Conservation (phyloP, 2,113 vertebrate species). For the Papio anubis region DNA sequence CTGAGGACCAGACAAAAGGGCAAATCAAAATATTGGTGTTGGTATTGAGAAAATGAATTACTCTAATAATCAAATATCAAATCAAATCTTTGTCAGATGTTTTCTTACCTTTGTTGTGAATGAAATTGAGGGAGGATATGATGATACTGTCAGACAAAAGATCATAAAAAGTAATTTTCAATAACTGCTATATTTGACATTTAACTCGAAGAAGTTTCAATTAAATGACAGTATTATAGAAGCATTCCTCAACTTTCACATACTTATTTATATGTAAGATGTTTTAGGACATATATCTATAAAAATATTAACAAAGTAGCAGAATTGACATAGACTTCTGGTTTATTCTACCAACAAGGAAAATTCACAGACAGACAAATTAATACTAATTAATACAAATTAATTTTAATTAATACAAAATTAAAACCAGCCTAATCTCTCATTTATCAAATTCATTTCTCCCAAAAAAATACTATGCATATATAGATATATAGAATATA, state of each 20-base stretch:
- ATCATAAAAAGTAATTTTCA: conserved; percentile 14
- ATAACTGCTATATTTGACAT: neutral
- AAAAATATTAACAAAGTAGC: neutral
- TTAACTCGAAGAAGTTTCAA: neutral
- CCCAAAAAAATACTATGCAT: neutral
- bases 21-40: neutral
- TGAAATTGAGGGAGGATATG: neutral
- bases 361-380: neutral
- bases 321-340: neutral
- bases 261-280: neutral
- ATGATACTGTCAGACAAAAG: neutral
- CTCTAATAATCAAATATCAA: neutral
- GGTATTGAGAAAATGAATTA: neutral
- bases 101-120: neutral
- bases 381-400: neutral
- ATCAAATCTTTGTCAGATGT: neutral
- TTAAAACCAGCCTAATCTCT: neutral
- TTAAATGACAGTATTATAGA: neutral
- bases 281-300: neutral
- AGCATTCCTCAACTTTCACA: neutral
- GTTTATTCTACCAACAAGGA: conserved; percentile 20
- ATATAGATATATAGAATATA: neutral
- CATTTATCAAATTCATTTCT: conserved; percentile 19
- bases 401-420: too few relatives aligned
- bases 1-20: neutral